Conservation (phyloP, 37 sponge, comb jelly and placozoan species). For the Beroe forskalii region DNA sequence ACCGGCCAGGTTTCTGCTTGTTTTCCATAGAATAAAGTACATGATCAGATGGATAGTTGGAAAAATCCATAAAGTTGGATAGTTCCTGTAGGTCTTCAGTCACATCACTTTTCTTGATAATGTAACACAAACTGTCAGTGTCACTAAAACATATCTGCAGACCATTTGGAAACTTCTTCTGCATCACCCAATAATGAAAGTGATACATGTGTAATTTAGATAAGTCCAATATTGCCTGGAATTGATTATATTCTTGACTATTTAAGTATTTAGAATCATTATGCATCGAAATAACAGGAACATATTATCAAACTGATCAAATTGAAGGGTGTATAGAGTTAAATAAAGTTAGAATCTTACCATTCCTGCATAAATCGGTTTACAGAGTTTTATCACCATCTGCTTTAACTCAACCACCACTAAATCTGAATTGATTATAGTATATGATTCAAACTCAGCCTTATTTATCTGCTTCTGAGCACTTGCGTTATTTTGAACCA, state of each 20-base stretch:
- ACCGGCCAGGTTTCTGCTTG: not conserved
- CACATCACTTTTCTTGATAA: not conserved
- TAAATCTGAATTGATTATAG: not conserved
- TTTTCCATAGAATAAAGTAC: conserved; percentile 14
- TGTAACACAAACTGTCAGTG: conserved; percentile 38
- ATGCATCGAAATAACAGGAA: no score
- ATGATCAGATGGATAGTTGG: not conserved
- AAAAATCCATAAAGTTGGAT: not conserved
- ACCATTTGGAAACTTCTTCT: not conserved
- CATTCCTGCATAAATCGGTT: conserved; percentile 45
- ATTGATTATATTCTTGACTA: not conserved
- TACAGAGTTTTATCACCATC: not conserved
- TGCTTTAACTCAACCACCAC: not conserved
- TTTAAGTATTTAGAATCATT: no score
- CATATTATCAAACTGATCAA: not conserved
- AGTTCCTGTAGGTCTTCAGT: not conserved
- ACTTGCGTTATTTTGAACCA: no score
- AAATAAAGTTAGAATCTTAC: not conserved
- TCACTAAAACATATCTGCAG: conserved; percentile 7
- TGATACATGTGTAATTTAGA: not conserved
- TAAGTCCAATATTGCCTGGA: conserved; percentile 7
- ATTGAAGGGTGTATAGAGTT: no score
- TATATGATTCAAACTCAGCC: not conserved
- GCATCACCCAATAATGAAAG: conserved; percentile 11
- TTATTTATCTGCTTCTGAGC: not conserved